Base-by-base conservation (phyloP, 2,888 invertebrate species). In the Acanthosepion lycidas region DNA sequence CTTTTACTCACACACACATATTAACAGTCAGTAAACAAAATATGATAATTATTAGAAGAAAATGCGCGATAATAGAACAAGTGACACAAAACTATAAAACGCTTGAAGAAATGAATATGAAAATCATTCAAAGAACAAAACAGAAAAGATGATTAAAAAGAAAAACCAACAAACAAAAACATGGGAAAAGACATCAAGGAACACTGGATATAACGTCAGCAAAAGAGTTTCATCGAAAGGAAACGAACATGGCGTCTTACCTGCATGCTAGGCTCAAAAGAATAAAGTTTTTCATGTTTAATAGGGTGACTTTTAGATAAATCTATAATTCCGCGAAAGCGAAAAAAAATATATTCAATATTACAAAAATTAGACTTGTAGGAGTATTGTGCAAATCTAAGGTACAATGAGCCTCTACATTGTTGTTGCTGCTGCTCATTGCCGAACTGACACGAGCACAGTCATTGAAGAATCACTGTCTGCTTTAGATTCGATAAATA, bases 101-200 rank as follows among this genome's bases (percentile, higher is more conserved):
- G n/a, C 18, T 78, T 15, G n/a, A 2, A 9, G n/a, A 78, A 78
- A 78, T 78, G 12, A n/a, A n/a, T 33, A 18, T n/a, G 18, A 33
- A 78, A 78, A 78, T 78, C n/a, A 78, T 33, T 78, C 15, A 78
- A 78, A n/a, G n/a, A 33, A 78, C 78, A 15, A 78, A 59, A 59
- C 59, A 23, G n/a, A 33, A 78, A 78, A 33, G 12, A n/a, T 33
- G n/a, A 33, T 78, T n/a, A 12, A n/a, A 78, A 78, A 78, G 33
- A 78, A 33, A 78, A 33, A 78, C 33, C n/a, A 28, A n/a, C 78
- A 33, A 78, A 78, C 33, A 78, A 78, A 78, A 78, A 78, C 78
- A n/a, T 78, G 78, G 78, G 78, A 33, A 78, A 33, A 78, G n/a
- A 78, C 78, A 78, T 78, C 78, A 78, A 78, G 78, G 78, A 78